Base-by-base conservation (phyloP, 2,797 vertebrate genomes). In the Antrozous pallidus region DNA sequence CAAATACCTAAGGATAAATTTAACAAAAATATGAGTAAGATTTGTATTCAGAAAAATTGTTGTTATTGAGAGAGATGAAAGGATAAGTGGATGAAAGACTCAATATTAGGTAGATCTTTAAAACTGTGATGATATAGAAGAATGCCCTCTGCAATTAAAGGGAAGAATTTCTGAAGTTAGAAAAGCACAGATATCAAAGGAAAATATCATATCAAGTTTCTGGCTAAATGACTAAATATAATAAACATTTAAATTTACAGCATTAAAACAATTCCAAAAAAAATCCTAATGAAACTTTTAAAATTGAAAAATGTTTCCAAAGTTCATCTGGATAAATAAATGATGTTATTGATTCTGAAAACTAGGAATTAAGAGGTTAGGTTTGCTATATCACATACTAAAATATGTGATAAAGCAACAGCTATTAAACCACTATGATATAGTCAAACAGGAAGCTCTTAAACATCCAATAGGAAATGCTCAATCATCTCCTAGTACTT, bases 251-350 rank as follows among this genome's bases (percentile, higher is more conserved):
- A 80, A 87, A 85, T 87, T 87, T 69, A 69, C 1, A 83, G 71
- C 38, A 92, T 90, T 85, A 90, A 92, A 94, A 80, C 31, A 94
- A 82, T 85, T 17, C 14, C 51, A 79, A 74, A 70, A 7, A 88
- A 77, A 93, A 91, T 78, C 5, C 11, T 20, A 75, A 6, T 70
- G 28, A 38, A 58, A 45, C 54, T 49, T 73, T 63, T n/a, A 45
- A 13, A 82, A 77, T 36, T 91, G 31, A 91, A 80, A 93, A 67
- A 91, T 31, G 18, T 6, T 56, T 94, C 16, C 82, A 71, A 92
- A 83, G 40, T 89, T 89, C n/a, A 92, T 45, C 47, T 93, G 42
- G 54, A 80, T 75, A 26, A 92, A 61, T 80, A 84, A 93, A 49
- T 56, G 20, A 36, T 0, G 11, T 36, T 70, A 83, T 58, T 77